Percentiles rank a stretch among this genome's conserved stretches.
phyloP scores from a whole-genome alignment of 2,888 invertebrate genomes.

The Macrosiphum euphorbiae region DNA sequence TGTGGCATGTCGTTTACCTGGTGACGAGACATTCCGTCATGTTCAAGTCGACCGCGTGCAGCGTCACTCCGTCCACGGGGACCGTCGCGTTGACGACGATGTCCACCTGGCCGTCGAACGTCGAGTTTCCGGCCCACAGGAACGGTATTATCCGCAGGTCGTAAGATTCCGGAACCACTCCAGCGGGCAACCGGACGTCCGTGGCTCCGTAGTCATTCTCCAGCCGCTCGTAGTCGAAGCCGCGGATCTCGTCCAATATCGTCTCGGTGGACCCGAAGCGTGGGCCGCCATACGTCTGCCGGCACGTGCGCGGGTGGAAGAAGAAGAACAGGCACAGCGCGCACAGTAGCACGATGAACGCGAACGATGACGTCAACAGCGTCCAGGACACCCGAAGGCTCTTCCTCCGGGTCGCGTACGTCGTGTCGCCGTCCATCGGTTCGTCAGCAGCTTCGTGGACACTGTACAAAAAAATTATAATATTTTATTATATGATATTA shows the following conservation, averaged over 20 bases:
- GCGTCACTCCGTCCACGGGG: constrained; percentile 76
- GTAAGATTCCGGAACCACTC: constrained; percentile 79
- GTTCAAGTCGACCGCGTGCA: constrained; percentile 77
- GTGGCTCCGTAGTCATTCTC: constrained; percentile 62
- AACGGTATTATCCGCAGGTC: constrained; percentile 80
- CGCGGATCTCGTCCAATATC: constrained; percentile 44
- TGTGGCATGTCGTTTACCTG: constrained; percentile 34
- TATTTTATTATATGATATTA: not conserved
- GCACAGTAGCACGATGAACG: constrained; percentile 49
- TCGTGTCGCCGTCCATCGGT: constrained; percentile 41
- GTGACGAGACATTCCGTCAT: constrained; percentile 71
- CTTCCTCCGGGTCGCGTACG: constrained; percentile 43
- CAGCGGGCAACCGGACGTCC: constrained; percentile 80
- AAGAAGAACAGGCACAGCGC: constrained; percentile 54
- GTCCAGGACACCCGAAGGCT: constrained; percentile 12
- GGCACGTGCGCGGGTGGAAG: constrained; percentile 30
- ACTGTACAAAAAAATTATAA: not conserved
- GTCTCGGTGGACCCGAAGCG: constrained; percentile 38
- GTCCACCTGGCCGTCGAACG: constrained; percentile 77
- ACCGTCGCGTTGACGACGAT: constrained; percentile 71
- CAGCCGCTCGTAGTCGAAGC: constrained; percentile 46
- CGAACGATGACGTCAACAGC: constrained; percentile 48
- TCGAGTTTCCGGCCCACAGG: constrained; percentile 82
- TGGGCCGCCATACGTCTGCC: not conserved
- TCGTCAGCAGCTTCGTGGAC: constrained; percentile 49